Evolutionary conservation across 2,888 invertebrate species (phyloP).

Genomic region (Sphinx pinastri): DNA sequence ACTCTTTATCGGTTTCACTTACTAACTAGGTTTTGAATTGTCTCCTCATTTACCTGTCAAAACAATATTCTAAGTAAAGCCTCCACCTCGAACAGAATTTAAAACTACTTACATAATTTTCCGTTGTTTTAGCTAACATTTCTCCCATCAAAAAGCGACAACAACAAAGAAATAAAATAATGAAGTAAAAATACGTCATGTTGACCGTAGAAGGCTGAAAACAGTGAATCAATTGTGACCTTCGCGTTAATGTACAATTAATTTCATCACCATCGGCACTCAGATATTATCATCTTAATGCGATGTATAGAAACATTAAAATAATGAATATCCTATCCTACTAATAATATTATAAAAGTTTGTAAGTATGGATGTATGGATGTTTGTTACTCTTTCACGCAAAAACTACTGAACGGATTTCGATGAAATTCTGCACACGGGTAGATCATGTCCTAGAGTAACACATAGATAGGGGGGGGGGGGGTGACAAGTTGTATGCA

Average conservation of each 20-base stretch:
- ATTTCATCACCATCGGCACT: conserved; percentile 8
- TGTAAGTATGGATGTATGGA: too few species aligned
- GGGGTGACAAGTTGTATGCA: too few species aligned
- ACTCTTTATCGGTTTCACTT: too few species aligned
- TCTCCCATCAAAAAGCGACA: conserved; percentile 31
- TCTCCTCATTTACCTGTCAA: too few species aligned
- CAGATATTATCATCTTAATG: conserved; percentile 9
- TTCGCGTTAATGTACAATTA: conserved; percentile 23
- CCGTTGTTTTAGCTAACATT: conserved; percentile 41
- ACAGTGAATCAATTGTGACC: neutral
- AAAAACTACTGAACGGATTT: too few species aligned
- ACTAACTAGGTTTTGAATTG: too few species aligned
- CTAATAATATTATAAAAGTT: too few species aligned
- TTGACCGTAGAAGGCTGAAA: neutral
- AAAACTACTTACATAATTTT: conserved; percentile 52
- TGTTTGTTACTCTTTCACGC: too few species aligned
- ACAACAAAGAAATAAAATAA: neutral
- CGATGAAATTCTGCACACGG: too few species aligned
- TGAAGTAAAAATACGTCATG: neutral
- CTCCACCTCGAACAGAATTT: neutral
- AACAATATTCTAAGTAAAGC: too few species aligned
- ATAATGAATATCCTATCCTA: neutral
- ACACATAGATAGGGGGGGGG: too few species aligned
- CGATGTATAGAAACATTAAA: neutral
- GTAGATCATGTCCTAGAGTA: too few species aligned